Evolutionary conservation across 2,888 invertebrate genomes (phyloP), one percentile per base, ranked within the genome.

Genomic region (Mimas tiliae): DNA sequence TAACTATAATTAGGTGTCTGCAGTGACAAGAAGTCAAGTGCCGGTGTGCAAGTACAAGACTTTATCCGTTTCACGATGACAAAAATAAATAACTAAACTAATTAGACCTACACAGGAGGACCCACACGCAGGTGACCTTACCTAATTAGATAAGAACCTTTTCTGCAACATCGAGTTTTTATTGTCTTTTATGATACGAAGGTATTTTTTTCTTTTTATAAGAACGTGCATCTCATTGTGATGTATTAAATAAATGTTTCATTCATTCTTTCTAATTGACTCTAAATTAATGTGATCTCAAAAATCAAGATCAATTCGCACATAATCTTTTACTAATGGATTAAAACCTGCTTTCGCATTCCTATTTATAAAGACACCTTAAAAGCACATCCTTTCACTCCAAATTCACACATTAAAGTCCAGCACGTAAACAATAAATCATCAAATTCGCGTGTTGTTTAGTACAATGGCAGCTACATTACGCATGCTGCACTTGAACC

Each of bases 351-450:
- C 45, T 45, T 45, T 45, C 14, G 14, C 45, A 45, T 45, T 45
- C 45, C 45, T 2, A 14, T 14, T 45, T 16, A 3, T 38, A 38
- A 38, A 38, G 9, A 50, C 27, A n/a, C n/a, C n/a, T 27, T 3
- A 27, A 3, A 27, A 4, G 27, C 27, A 27, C 50, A 50, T 50
- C 50, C 50, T 50, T 50, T 50, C 19, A 9, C 50, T 50, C 16
- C 16, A 1, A 50, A 19, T 50, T 19, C 50, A 19, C 50, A 50
- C 50, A 50, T 50, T 19, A 50, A 50, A 50, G 19, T 19, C 50
- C 19, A 50, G 19, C 50, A 50, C 50, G 50, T 74, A 65, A 52
- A 52, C 71, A 66, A 81, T 84, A 84, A 83, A 83, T 83, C 80
- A 82, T 75, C 62, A 45, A 45, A 62, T 50, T 50, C 68, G 69